phyloP scores from a whole-genome alignment of 1,140 invertebrate genomes.

The Neomicropteryx cornuta region DNA sequence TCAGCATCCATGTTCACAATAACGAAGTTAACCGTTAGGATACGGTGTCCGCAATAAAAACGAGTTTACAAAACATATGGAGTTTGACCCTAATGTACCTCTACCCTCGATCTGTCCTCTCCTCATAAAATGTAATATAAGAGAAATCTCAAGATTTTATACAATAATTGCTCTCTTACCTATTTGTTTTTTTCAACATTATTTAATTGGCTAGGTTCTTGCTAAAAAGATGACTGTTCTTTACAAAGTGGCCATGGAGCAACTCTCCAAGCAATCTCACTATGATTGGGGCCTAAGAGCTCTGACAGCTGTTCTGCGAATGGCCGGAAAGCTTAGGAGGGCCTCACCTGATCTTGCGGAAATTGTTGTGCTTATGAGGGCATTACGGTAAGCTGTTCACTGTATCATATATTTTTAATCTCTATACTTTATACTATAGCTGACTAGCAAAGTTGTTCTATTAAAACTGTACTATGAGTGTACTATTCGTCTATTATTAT shows the following conservation, averaged over 20 bases:
- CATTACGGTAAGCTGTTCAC: slow-evolving; percentile 44
- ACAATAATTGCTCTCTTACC: background rate
- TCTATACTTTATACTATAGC: too few species aligned
- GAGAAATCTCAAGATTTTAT: background rate
- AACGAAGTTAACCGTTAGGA: too few species aligned
- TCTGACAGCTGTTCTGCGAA: slow-evolving; percentile 76
- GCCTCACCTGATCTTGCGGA: slow-evolving; percentile 65
- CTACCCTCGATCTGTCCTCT: too few species aligned
- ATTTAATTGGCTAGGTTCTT: slow-evolving; percentile 41
- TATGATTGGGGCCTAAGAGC: slow-evolving; percentile 90
- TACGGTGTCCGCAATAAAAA: too few species aligned
- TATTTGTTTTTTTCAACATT: slow-evolving; percentile 8
- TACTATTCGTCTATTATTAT: too few species aligned
- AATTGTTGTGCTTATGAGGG: slow-evolving; percentile 78
- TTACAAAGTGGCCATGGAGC: slow-evolving; percentile 73
- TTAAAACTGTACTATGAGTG: too few species aligned
- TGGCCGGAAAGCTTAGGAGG: slow-evolving; percentile 78
- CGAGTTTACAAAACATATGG: too few species aligned
- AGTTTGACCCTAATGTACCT: too few species aligned
- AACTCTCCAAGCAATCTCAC: slow-evolving; percentile 84
- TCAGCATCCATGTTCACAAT: too few species aligned
- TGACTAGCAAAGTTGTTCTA: too few species aligned
- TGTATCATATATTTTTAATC: too few species aligned
- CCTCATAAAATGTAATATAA: too few species aligned
- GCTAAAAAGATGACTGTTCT: slow-evolving; percentile 90